Evolutionary conservation across 1,140 invertebrate genomes (phyloP), one percentile per base, ranked within the genome.

Genomic region (Heliconius hewitsoni): DNA sequence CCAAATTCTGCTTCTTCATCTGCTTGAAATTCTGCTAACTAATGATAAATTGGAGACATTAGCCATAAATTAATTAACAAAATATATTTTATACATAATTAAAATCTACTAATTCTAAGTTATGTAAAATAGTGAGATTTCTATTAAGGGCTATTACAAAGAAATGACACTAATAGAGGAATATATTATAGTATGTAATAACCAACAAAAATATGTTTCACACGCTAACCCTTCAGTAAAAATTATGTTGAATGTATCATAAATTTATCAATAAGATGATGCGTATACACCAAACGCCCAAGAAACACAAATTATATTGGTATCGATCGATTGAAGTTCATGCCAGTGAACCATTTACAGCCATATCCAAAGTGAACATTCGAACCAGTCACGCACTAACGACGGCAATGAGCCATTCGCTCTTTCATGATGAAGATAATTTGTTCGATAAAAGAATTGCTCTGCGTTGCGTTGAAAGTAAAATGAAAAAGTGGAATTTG

Each of bases 11-110:
- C 85, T 55, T 92, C 92, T 75, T 93, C 92, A 46, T 92, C 85
- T 1, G 90, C 90, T 91, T 93, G 91, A 72, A 93, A 93, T 76
- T 93, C 91, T 27, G 92, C 90, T 23, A 93, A 76, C 92, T 93
- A 77, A 66, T 11, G 27, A 30, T 3, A 30, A 66, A 30, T 30
- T 6, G 3, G 3, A 11, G 9, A 2, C 23, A 23, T 66, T 30
- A 66, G 2, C 30, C 16, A 18, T 30, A 27, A 66, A 2, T 52
- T 19, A 52, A 52, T 52, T 52, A 19, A 19, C 16, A 19, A 46
- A 46, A 46, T 13, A 46, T 13, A 46, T 46, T 46, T 46, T 2
- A 46, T 46, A 46, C 2, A 46, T 16, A 46, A 5, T 46, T 46
- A 46, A 46, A 46, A 5, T 16, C 42, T 46, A 46, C 42, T 46